Conservation (phyloP, 2,888 invertebrate genomes). For the Cryptocephalus moraei region DNA sequence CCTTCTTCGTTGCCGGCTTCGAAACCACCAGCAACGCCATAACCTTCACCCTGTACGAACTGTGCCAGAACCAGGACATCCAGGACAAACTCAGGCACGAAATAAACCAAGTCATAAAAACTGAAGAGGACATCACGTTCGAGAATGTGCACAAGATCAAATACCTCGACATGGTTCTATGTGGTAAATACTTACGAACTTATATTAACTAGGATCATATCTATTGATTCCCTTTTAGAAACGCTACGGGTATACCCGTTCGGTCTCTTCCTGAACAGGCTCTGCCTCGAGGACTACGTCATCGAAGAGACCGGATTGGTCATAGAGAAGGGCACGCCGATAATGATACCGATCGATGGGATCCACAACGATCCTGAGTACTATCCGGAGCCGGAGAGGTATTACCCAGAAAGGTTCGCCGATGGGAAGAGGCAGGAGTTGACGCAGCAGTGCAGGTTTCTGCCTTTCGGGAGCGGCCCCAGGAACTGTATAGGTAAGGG, state of each 20-base stretch:
- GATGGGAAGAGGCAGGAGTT: constrained; percentile 26
- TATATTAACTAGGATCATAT: no score
- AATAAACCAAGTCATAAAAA: constrained; percentile 28
- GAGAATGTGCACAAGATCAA: constrained; percentile 41
- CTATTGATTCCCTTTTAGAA: constrained; percentile 26
- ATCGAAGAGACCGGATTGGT: constrained; percentile 32
- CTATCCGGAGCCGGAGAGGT: constrained; percentile 36
- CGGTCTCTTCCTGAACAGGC: constrained; percentile 27
- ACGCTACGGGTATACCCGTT: constrained; percentile 37
- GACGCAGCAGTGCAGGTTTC: constrained; percentile 17
- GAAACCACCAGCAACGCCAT: constrained; percentile 43
- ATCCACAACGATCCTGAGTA: constrained; percentile 32
- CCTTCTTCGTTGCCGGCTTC: constrained; percentile 44
- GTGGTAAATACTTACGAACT: constrained; percentile 26
- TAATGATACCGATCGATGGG: constrained; percentile 33
- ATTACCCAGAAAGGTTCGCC: constrained; percentile 38
- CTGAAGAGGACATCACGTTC: constrained; percentile 35
- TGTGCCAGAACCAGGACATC: constrained; percentile 37
- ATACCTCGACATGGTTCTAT: constrained; percentile 42
- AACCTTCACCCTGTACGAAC: constrained; percentile 36
- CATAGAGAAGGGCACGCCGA: constrained; percentile 33
- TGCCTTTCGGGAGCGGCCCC: constrained; percentile 34
- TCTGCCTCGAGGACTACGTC: constrained; percentile 26
- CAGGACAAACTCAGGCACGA: constrained; percentile 41
- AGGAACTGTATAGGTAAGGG: constrained; percentile 32